Evolutionary conservation across 2,797 vertebrate species (phyloP).

Genomic region (Manis javanica): DNA sequence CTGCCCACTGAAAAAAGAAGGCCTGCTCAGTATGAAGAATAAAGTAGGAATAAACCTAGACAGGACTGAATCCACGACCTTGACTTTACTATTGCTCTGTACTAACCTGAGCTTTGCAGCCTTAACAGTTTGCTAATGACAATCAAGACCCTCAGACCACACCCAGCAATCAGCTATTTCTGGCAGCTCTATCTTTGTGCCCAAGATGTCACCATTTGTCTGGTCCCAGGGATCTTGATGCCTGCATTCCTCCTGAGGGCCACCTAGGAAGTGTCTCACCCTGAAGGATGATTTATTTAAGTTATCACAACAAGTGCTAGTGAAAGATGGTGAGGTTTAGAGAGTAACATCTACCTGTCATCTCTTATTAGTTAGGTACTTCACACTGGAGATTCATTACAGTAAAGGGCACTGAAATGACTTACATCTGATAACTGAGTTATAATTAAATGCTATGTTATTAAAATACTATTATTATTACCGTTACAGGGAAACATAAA

Average conservation of each 20-base stretch:
- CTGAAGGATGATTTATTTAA: conserved; percentile 51
- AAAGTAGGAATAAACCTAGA: not conserved
- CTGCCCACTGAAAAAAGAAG: not conserved
- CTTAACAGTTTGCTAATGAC: not conserved
- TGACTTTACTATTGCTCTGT: not conserved
- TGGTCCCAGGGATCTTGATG: not conserved
- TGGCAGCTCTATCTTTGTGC: not conserved
- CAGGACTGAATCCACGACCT: not conserved
- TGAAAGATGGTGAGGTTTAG: conserved; percentile 72
- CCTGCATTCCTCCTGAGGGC: conserved; percentile 55
- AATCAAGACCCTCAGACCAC: not conserved
- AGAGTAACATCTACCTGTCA: conserved; percentile 73
- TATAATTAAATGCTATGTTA: conserved; percentile 78
- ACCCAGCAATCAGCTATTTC: not conserved
- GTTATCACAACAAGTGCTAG: not conserved
- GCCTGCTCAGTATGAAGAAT: not conserved
- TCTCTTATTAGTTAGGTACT: conserved; percentile 70
- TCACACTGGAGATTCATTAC: conserved; percentile 73
- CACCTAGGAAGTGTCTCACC: conserved; percentile 61
- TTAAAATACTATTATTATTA: conserved; percentile 73
- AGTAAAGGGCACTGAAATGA: conserved; percentile 79
- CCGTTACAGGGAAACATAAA: conserved; percentile 55
- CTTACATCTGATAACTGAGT: conserved; percentile 78
- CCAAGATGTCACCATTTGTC: conserved; percentile 58
- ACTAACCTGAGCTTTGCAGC: not conserved